Evolutionary conservation across 2,797 vertebrate genomes (phyloP).

Genomic region (Hephaestus fuliginosus): DNA sequence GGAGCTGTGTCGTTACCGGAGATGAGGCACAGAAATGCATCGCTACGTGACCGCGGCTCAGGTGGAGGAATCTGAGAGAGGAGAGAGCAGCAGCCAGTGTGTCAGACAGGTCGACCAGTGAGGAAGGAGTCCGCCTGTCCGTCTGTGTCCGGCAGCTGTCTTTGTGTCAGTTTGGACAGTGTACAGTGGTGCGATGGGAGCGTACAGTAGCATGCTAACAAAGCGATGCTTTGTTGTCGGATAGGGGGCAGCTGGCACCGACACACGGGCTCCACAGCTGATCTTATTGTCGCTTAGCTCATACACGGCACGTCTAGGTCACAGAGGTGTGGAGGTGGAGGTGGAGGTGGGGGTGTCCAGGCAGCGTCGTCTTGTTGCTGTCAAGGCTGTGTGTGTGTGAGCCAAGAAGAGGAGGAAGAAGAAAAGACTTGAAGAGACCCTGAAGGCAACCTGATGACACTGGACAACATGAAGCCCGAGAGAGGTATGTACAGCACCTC

Average conservation of each 20-base stretch:
- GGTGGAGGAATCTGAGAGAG: slow-evolving; percentile 73
- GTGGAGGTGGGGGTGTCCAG: slow-evolving; percentile 36
- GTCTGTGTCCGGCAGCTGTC: slow-evolving; percentile 49
- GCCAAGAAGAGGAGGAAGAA: slow-evolving; percentile 25
- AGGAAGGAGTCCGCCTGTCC: no score
- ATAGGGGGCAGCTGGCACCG: slow-evolving; percentile 78
- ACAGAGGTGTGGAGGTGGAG: slow-evolving; percentile 43
- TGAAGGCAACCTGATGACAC: slow-evolving; percentile 82
- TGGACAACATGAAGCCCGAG: slow-evolving; percentile 94
- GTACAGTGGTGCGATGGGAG: slow-evolving; percentile 70
- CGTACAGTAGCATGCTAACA: slow-evolving; percentile 84
- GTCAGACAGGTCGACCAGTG: no score
- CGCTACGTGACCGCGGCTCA: slow-evolving; percentile 62
- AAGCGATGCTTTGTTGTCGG: slow-evolving; percentile 85
- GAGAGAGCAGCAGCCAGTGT: slow-evolving; percentile 42
- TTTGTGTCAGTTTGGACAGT: slow-evolving; percentile 70
- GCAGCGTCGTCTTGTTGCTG: slow-evolving; percentile 55
- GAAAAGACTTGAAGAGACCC: slow-evolving; percentile 59
- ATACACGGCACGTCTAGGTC: slow-evolving; percentile 60
- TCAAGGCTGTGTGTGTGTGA: slow-evolving; percentile 47
- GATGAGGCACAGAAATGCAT: slow-evolving; percentile 60
- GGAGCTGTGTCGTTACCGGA: slow-evolving; percentile 29
- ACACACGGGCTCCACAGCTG: slow-evolving; percentile 76
- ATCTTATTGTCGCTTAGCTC: slow-evolving; percentile 71
- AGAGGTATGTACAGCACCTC: slow-evolving; percentile 89